Evolutionary conservation across 2,797 vertebrate species (phyloP).

Genomic region (Urosaurus nigricauda): DNA sequence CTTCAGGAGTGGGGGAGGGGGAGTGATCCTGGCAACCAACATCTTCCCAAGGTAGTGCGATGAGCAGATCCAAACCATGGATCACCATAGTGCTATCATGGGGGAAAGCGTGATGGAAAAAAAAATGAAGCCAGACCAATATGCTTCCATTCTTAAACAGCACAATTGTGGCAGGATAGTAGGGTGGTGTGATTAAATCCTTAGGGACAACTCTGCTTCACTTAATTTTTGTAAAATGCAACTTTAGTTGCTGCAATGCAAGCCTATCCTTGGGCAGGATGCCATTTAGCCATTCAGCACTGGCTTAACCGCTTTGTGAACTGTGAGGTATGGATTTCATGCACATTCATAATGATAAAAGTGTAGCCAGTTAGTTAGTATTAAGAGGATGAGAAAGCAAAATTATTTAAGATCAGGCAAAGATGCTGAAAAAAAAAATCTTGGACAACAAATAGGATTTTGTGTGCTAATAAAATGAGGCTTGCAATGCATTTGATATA

Average conservation of each 20-base stretch:
- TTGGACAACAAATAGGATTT: conserved; percentile 41
- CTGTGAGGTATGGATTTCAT: background rate
- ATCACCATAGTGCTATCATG: too few species aligned
- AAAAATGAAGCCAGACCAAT: too few species aligned
- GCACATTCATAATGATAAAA: background rate
- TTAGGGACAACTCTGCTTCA: background rate
- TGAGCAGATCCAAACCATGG: too few species aligned
- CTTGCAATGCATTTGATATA: conserved; percentile 68
- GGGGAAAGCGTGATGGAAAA: too few species aligned
- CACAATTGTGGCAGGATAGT: too few species aligned
- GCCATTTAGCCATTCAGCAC: background rate
- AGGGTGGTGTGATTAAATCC: too few species aligned
- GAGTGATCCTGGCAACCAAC: too few species aligned
- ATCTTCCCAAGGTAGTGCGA: too few species aligned
- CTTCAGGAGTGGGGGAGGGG: too few species aligned
- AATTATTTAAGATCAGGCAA: conserved; percentile 32
- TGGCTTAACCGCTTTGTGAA: background rate
- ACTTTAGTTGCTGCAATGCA: background rate
- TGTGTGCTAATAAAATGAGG: conserved; percentile 60
- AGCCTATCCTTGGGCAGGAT: background rate
- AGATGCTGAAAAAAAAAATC: conserved; percentile 41
- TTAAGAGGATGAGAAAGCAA: conserved; percentile 13
- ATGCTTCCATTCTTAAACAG: too few species aligned
- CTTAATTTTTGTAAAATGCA: background rate
- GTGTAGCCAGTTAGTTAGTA: conserved; percentile 52